Conservation (phyloP, 1,140 invertebrate species). For the Cephus cinctus region DNA sequence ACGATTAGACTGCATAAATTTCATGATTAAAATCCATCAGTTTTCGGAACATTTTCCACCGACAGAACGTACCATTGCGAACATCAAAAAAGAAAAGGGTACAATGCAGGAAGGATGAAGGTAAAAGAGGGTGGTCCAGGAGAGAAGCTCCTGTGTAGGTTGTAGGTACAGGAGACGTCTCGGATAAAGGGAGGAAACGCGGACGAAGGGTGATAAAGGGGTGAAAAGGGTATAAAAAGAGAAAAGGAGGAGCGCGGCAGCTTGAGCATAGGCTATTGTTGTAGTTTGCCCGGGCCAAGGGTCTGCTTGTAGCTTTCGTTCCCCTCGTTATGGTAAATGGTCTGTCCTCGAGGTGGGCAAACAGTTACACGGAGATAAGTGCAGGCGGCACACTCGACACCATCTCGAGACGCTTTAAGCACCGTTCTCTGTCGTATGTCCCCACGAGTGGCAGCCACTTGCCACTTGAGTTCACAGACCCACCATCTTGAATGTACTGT, state of each 20-base stretch:
- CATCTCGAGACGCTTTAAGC: constrained; percentile 43
- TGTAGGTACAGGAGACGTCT: too few species aligned
- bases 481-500: too few species aligned
- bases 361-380: constrained; percentile 46
- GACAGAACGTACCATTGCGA: too few species aligned
- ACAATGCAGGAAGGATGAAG: too few species aligned
- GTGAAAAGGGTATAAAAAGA: constrained; percentile 11
- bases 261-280: constrained; percentile 25
- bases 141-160: too few species aligned
- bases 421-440: background rate
- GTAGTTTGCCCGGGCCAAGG: constrained; percentile 18
- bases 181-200: constrained; percentile 1
- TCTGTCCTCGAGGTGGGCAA: constrained; percentile 44
- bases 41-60: too few species aligned
- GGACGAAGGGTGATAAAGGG: background rate
- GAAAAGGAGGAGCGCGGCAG: constrained; percentile 3
- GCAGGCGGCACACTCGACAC: constrained; percentile 32
- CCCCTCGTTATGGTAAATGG: constrained; percentile 50
- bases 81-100: too few species aligned
- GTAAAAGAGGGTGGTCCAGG: too few species aligned
- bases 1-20: too few species aligned
- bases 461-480: too few species aligned
- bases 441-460: background rate
- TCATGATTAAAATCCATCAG: too few species aligned
- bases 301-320: constrained; percentile 30